These are phyloP conservation scores for Desmophyllum pertusum DNA, from an alignment of 92 coral and sea anemone species.

Conservation along the genomic window DNA sequence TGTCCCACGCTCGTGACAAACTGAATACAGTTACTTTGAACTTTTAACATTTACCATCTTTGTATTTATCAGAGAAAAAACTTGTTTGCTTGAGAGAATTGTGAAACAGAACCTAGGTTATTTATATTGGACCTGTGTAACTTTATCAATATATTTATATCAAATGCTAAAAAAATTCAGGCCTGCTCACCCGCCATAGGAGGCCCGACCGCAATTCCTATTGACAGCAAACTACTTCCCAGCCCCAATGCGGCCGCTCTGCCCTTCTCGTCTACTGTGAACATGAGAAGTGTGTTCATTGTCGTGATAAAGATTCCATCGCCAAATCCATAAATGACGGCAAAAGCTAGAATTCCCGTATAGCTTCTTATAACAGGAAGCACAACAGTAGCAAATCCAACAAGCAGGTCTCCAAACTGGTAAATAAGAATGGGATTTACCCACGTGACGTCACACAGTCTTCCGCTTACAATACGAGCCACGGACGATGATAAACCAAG, in stretches of 20 bases:
- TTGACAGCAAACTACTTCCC: slow-evolving; percentile 28
- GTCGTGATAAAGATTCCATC: slow-evolving; percentile 54
- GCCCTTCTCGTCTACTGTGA: slow-evolving; percentile 39
- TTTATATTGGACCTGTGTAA: no score
- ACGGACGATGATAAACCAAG: slow-evolving; percentile 66
- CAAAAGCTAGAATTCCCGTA: slow-evolving; percentile 40
- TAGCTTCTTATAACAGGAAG: slow-evolving; percentile 29
- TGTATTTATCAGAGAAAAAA: no score
- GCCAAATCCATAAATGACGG: slow-evolving; percentile 48
- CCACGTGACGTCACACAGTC: slow-evolving; percentile 56
- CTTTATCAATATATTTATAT: background rate
- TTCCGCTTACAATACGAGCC: slow-evolving; percentile 55
- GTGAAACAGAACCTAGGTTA: no score
- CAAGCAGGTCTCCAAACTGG: slow-evolving; percentile 37
- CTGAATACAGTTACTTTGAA: no score
- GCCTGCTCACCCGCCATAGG: slow-evolving; percentile 42
- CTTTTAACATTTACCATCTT: no score
- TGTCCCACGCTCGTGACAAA: no score
- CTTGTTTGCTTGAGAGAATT: no score
- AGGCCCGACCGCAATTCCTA: slow-evolving; percentile 38
- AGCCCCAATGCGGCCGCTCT: slow-evolving; percentile 55
- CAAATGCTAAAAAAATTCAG: background rate
- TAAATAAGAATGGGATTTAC: slow-evolving; percentile 21
- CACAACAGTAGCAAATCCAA: background rate
- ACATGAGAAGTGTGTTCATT: slow-evolving; percentile 41